phyloP scores from a whole-genome alignment of 1,140 invertebrate species.

The Lasioglossum baleicum region DNA sequence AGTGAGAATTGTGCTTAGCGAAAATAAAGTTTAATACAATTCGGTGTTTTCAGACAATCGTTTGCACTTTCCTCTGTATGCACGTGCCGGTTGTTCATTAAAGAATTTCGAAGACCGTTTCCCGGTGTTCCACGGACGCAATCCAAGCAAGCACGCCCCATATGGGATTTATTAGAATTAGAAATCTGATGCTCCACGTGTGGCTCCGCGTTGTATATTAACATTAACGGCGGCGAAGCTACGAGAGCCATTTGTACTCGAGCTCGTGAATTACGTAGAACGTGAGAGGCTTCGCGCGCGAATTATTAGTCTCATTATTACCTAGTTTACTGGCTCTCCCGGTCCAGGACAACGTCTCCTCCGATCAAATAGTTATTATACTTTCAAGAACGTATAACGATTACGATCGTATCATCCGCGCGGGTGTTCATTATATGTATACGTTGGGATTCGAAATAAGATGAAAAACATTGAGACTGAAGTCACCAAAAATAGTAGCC shows the following conservation, averaged over 20 bases:
- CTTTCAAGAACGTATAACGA: not conserved
- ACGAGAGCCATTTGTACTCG: slow-evolving; percentile 68
- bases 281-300: slow-evolving; percentile 68
- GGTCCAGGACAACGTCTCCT: slow-evolving; percentile 21
- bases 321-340: slow-evolving; percentile 51
- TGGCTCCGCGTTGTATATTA: slow-evolving; percentile 67
- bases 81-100: slow-evolving; percentile 61
- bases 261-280: slow-evolving; percentile 69
- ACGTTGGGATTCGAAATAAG: not conserved
- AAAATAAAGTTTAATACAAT: too few species aligned
- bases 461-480: not conserved
- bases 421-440: too few species aligned
- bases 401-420: not conserved
- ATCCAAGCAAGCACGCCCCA: slow-evolving; percentile 62
- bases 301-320: slow-evolving; percentile 73
- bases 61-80: slow-evolving; percentile 11
- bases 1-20: too few species aligned
- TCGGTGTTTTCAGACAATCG: too few species aligned
- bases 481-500: too few species aligned
- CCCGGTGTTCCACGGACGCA: slow-evolving; percentile 45
- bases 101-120: slow-evolving; percentile 61
- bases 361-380: slow-evolving; percentile 13
- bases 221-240: slow-evolving; percentile 66
- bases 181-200: slow-evolving; percentile 69
- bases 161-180: slow-evolving; percentile 74